Evolutionary conservation across 2,797 vertebrate species (phyloP).

Genomic region (Falco biarmicus): DNA sequence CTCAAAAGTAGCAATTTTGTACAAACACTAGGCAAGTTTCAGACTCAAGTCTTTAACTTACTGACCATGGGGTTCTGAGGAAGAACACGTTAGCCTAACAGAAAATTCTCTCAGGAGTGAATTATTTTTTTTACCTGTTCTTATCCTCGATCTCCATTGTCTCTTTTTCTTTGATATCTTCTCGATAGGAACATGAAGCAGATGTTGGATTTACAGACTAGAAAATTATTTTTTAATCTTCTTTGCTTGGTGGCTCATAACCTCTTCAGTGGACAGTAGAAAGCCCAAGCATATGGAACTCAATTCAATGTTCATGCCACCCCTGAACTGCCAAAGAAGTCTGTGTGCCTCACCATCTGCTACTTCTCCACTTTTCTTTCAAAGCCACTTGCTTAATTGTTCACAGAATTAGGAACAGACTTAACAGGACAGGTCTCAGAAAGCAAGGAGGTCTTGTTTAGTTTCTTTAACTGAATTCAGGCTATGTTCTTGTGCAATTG

Average conservation of each 20-base stretch:
- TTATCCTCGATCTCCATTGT: constrained; percentile 71
- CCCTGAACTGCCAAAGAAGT: neutral
- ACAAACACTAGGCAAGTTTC: neutral
- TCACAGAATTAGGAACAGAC: neutral
- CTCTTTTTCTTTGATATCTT: constrained; percentile 29
- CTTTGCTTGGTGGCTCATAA: neutral
- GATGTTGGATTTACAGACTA: constrained; percentile 8
- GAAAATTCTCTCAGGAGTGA: neutral
- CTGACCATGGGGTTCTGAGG: neutral
- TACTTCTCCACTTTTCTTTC: neutral
- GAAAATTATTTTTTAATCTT: neutral
- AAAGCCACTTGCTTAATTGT: neutral
- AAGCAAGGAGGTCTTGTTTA: neutral
- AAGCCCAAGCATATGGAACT: neutral
- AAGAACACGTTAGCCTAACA: neutral
- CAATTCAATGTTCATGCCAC: constrained; percentile 8
- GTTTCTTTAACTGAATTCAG: neutral
- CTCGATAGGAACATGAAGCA: constrained; percentile 48
- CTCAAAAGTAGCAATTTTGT: neutral
- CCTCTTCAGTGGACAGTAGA: neutral
- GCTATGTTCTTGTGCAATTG: neutral
- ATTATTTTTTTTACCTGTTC: constrained; percentile 74
- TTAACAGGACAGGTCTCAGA: neutral
- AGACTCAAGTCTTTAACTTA: neutral
- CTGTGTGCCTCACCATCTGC: neutral